phyloP scores from a whole-genome alignment of 2,797 vertebrate genomes.

The Poeciliopsis infans region DNA sequence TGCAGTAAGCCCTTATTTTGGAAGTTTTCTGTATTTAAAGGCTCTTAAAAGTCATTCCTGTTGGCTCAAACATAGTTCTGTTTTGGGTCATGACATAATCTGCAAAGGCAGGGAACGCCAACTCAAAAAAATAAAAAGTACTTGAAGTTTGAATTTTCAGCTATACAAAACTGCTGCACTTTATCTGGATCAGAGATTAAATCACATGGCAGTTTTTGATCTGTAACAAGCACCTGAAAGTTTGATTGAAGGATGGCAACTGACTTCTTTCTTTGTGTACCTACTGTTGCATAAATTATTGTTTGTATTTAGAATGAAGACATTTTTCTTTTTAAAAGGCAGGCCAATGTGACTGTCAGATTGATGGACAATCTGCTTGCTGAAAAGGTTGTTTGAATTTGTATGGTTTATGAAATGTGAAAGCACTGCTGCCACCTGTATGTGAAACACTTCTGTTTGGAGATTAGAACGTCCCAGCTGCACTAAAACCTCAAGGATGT shows the following conservation, averaged over 20 bases:
- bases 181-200: conserved; percentile 25
- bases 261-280: conserved; percentile 22
- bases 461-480: conserved; percentile 21
- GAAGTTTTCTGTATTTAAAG: not conserved
- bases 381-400: not conserved
- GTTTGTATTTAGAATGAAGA: conserved; percentile 34
- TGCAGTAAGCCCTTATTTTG: not conserved
- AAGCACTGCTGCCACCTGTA: not conserved
- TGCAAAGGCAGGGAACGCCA: no score
- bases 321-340: not conserved
- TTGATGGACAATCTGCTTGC: not conserved
- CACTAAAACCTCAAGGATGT: conserved; percentile 22
- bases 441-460: not conserved
- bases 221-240: not conserved
- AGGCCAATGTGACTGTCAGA: not conserved
- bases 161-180: conserved; percentile 7
- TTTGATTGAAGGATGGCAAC: conserved; percentile 6
- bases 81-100: not conserved
- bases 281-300: conserved; percentile 12
- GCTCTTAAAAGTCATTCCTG: not conserved
- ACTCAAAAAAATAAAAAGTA: no score
- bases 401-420: not conserved
- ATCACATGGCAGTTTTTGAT: not conserved
- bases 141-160: not conserved
- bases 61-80: not conserved